Evolutionary conservation across 2,797 vertebrate species (phyloP), one percentile per base, ranked within the genome.

Genomic region (Ptychobarbus kaznakovi): DNA sequence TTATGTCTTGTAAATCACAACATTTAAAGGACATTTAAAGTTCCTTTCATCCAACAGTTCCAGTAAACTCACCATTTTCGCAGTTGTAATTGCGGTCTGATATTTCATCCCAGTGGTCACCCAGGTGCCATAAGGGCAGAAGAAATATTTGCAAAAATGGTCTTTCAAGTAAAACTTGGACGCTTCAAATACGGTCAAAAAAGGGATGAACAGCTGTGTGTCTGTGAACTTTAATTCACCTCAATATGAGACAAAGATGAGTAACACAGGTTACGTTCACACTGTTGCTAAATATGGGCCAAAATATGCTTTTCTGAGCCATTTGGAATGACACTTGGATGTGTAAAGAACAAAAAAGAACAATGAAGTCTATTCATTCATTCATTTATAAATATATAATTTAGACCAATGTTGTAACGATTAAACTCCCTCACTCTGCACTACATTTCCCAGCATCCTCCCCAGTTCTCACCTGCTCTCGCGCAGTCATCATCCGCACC

Each of bases 21-120:
- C 51, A 76, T 56, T 65, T 65, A 65, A 65, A 32, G 49, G 49
- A n/a, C 49, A 35, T 22, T 76, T 56, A n/a, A 49, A 76, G 53
- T 78, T 61, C 22, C 22, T 78, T 42, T 61, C 35, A 20, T 61
- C 53, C 7, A 61, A 5, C 22, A 10, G 75, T 58, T 22, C 75
- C 75, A 77, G 74, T n/a, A 77, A 53, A 58, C 12, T 58, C 20
- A 58, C 35, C 4, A 22, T 77, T 40, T n/a, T 77, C 22, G 2
- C 75, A 11, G 75, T 58, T 42, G 53, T 77, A 77, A 77, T 77
- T 61, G 35, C 35, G 35, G 75, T 78, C 13, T 61, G 75, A 78
- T 78, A 78, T 78, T 61, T 78, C 35, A 40, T 69, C 35, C 40
- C 11, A 40, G 40, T n/a, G 69, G 69, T 72, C 35, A 61, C 12